Evolutionary conservation across 2,888 invertebrate species (phyloP), one percentile per base, ranked within the genome.

Genomic region (Monoplex corrugatus): DNA sequence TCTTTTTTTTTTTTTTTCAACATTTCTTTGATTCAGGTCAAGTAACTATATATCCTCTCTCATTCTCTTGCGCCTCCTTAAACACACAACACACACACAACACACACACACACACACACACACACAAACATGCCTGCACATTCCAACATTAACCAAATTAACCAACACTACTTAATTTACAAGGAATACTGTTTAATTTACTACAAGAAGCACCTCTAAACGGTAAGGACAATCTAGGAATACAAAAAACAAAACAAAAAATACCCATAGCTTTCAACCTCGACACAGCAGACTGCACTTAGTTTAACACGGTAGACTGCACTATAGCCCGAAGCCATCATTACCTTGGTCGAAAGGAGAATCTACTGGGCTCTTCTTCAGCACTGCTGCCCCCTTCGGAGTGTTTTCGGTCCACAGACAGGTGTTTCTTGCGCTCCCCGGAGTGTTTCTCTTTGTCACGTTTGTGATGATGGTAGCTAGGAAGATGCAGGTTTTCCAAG

Each of bases 401-500:
- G 40, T 83, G 83, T 40, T 40, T 83, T 13, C 19, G 82, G 28
- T 44, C 43, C 44, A 50, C 45, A 28, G 32, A 45, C 32, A 19
- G 32, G 75, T n/a, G 82, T 13, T 23, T 80, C 78, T 43, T 80
- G 43, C 5, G 6, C 23, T 40, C 28, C 43, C 40, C 35, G 38
- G 83, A 82, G 23, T 89, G 63, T 32, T 89, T 83, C 13, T 43
- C 78, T 63, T 89, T 89, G 85, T 87, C 89, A 38, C 72, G 83
- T 28, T 86, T 40, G 83, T 44, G 43, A 16, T 88, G 43, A 38
- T 38, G 43, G 23, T 89, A 80, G 35, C 35, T 16, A 3, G 75
- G 75, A 28, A 88, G 87, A 86, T 89, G 89, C 1, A 90, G 87
- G 82, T 87, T 90, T 38, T 91, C 90, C 72, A 89, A 72, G 10